Percentiles rank a stretch among this genome's conserved stretches.
These are phyloP conservation scores for Argynnis bischoffii DNA, from an alignment of 2,888 invertebrate genomes.

Conservation along the genomic window DNA sequence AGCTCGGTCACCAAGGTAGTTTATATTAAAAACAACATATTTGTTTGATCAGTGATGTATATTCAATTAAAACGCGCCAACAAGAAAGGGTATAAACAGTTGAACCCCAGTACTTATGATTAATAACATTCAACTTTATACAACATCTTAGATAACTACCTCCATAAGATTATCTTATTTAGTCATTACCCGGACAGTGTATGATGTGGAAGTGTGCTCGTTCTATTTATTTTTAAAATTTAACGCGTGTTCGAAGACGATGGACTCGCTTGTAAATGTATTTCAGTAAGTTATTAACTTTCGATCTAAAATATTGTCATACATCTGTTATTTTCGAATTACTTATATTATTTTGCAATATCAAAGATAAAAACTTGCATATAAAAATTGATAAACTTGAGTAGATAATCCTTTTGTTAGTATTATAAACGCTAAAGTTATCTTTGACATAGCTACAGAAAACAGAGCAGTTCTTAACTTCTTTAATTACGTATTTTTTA, in stretches of 20 bases:
- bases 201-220: conserved; percentile 26
- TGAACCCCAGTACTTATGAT: conserved; percentile 8
- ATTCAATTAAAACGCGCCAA: conserved; percentile 3
- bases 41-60: neutral
- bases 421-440: too few relatives aligned
- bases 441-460: too few relatives aligned
- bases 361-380: too few relatives aligned
- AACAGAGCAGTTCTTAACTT: too few relatives aligned
- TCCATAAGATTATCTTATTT: conserved; percentile 16
- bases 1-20: too few relatives aligned
- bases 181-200: conserved; percentile 26
- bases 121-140: conserved; percentile 16
- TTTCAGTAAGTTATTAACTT: conserved; percentile 37
- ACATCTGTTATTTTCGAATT: too few relatives aligned
- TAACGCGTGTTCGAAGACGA: conserved; percentile 20
- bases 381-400: too few relatives aligned
- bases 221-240: conserved; percentile 5
- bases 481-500: too few relatives aligned
- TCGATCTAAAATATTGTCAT: too few relatives aligned
- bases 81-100: neutral
- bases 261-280: conserved; percentile 31
- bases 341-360: too few relatives aligned
- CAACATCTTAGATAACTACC: conserved; percentile 22
- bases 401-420: too few relatives aligned
- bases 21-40: too few relatives aligned